These are phyloP conservation scores for Callocephalon fimbriatum DNA, from an alignment of 2,113 vertebrate species.

Conservation along the genomic window DNA sequence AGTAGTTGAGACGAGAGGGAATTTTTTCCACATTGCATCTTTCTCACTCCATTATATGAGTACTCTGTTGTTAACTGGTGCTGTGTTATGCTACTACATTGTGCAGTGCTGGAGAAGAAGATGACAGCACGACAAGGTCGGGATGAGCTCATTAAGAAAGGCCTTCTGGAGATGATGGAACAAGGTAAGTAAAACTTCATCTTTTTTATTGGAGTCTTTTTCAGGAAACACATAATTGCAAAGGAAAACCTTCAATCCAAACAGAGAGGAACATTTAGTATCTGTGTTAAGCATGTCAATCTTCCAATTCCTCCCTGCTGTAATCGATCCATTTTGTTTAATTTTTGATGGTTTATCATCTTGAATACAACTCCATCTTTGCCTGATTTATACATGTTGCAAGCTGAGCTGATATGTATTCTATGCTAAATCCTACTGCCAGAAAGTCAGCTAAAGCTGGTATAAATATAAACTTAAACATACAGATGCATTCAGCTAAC, in stretches of 20 bases:
- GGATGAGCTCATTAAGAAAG: constrained; percentile 88
- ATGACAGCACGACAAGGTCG: constrained; percentile 81
- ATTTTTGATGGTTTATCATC: neutral
- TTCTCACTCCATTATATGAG: neutral
- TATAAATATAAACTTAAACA: neutral
- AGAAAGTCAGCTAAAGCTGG: neutral
- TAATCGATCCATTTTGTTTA: neutral
- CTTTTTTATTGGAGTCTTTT: neutral
- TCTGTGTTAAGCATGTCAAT: neutral
- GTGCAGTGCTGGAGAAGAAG: constrained; percentile 89
- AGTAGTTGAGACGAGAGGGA: neutral
- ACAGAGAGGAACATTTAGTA: neutral
- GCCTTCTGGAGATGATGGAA: constrained; percentile 84
- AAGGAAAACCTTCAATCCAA: neutral
- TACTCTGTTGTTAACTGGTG: constrained; percentile 6
- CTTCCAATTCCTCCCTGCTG: neutral
- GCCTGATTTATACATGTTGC: neutral
- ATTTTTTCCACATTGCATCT: neutral
- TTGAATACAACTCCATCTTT: neutral
- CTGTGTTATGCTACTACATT: constrained; percentile 10
- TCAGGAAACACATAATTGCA: neutral
- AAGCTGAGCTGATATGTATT: neutral
- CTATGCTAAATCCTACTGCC: neutral
- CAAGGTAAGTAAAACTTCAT: constrained; percentile 78
- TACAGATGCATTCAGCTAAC: neutral